Conservation (phyloP, 2,888 invertebrate species). For the Tholera decimalis region DNA sequence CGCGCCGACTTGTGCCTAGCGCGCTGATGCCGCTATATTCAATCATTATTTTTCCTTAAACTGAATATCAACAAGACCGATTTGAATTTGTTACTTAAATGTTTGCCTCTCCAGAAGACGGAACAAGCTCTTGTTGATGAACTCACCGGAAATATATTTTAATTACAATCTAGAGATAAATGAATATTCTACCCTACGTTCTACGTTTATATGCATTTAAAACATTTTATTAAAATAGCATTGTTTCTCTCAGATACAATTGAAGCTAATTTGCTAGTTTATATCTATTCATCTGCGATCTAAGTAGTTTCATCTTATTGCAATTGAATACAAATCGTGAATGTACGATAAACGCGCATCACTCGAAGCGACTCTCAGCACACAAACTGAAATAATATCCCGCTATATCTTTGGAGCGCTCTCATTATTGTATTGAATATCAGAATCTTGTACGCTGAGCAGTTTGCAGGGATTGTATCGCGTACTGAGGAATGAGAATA, state of each 20-base stretch:
- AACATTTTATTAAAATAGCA: not conserved
- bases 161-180: conserved; percentile 12
- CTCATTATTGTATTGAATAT: conserved; percentile 19
- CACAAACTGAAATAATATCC: conserved; percentile 18
- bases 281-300: not conserved
- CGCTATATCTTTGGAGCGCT: conserved; percentile 3
- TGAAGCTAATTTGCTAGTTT: not conserved
- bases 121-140: conserved; percentile 24
- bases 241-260: not conserved
- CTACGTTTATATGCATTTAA: not conserved
- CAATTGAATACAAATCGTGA: too few species aligned
- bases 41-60: conserved; percentile 30
- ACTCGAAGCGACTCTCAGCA: not conserved
- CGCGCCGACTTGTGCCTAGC: conserved; percentile 2
- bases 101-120: conserved; percentile 13
- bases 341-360: not conserved
- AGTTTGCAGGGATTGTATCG: not conserved
- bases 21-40: conserved; percentile 6
- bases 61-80: conserved; percentile 30
- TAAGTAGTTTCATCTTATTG: too few species aligned
- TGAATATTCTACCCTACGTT: not conserved
- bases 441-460: not conserved
- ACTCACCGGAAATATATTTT: conserved; percentile 22
- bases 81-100: conserved; percentile 53
- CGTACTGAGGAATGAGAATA: not conserved